Evolutionary conservation across 2,888 invertebrate species (phyloP).

Genomic region (Formica aserva): DNA sequence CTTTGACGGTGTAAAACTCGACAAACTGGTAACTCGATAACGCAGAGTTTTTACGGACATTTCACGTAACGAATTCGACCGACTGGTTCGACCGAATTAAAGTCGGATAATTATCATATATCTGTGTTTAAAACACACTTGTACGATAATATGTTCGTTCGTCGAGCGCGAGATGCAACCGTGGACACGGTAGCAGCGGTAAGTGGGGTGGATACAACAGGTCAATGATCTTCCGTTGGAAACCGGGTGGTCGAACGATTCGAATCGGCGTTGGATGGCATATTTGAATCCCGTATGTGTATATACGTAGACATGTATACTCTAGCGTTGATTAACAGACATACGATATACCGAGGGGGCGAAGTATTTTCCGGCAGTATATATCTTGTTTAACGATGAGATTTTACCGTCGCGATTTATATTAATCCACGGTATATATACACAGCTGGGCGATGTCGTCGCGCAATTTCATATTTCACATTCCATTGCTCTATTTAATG

Average conservation of each 20-base stretch:
- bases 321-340: not conserved
- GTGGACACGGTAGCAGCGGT: conserved; percentile 1
- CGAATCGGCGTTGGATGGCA: not conserved
- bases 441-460: conserved; percentile 19
- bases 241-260: conserved; percentile 16
- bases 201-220: conserved; percentile 20
- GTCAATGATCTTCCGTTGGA: conserved; percentile 57
- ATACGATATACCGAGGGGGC: not conserved
- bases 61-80: not conserved
- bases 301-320: not conserved
- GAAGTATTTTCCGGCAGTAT: not conserved
- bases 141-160: not conserved
- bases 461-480: not conserved
- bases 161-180: conserved; percentile 44
- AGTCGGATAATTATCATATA: not conserved
- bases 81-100: not conserved
- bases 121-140: conserved; percentile 2
- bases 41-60: not conserved
- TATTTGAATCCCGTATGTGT: too few relatives aligned
- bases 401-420: not conserved
- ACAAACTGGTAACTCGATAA: not conserved
- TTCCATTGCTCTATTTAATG: conserved; percentile 17
- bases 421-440: conserved; percentile 6
- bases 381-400: not conserved
- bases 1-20: not conserved